A percentile compares a stretch with the other conserved stretches of the same genome.
These are phyloP conservation scores for Atractosteus spatula DNA, from an alignment of 2,113 vertebrate species.

Conservation along the genomic window DNA sequence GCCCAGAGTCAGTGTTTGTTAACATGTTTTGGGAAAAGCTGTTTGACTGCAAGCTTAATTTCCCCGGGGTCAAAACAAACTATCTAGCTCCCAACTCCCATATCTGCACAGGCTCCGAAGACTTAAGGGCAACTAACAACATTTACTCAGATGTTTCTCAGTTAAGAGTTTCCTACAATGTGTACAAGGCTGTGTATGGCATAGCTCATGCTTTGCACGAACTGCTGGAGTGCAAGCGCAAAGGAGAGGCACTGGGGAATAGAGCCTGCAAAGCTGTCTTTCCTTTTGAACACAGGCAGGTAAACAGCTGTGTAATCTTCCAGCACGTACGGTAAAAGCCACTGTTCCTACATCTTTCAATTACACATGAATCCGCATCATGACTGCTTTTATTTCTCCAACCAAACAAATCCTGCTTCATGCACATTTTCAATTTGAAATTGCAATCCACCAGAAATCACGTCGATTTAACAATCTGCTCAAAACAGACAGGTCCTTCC, in stretches of 20 bases:
- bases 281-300: constrained; percentile 51
- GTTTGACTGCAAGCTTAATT: constrained; percentile 55
- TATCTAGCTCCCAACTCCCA: constrained; percentile 13
- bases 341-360: background rate
- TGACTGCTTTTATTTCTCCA: too few relatives aligned
- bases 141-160: constrained; percentile 56
- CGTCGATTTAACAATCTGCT: too few relatives aligned
- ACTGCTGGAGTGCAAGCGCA: constrained; percentile 47
- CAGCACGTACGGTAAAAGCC: background rate
- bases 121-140: constrained; percentile 44
- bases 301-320: constrained; percentile 10
- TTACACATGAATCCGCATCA: too few relatives aligned
- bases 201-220: constrained; percentile 56
- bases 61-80: constrained; percentile 8
- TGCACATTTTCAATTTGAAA: too few relatives aligned
- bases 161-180: constrained; percentile 64
- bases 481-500: too few relatives aligned
- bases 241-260: constrained; percentile 14
- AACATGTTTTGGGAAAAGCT: constrained; percentile 69
- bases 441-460: too few relatives aligned
- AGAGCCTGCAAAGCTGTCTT: constrained; percentile 31
- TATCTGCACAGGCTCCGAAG: constrained; percentile 57
- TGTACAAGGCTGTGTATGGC: constrained; percentile 65
- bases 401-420: too few relatives aligned
- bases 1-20: constrained; percentile 47